phyloP scores from a whole-genome alignment of 1,140 invertebrate genomes.

The Heliothis subflexa region DNA sequence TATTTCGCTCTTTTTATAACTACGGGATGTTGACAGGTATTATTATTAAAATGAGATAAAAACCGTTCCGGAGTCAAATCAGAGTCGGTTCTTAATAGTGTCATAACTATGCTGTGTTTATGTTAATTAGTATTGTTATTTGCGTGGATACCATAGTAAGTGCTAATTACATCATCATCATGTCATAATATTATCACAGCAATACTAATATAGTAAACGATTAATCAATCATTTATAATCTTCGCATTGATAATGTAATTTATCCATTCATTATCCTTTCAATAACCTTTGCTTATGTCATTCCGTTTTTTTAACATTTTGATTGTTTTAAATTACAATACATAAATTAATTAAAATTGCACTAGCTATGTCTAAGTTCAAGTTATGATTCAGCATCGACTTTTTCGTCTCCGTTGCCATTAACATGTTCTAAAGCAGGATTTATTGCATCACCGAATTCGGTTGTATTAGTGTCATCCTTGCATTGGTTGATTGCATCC shows the following conservation, averaged over 20 bases:
- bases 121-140: neutral
- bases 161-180: constrained; percentile 1
- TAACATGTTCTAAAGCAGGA: neutral
- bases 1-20: neutral
- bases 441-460: neutral
- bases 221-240: constrained; percentile 17
- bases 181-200: neutral
- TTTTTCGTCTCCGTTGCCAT: neutral
- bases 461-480: constrained; percentile 13
- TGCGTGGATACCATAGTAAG: constrained; percentile 3
- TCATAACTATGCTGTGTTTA: neutral
- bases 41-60: constrained; percentile 6
- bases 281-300: constrained; percentile 16
- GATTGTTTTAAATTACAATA: too few species aligned
- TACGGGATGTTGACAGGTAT: neutral
- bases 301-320: neutral
- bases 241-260: neutral
- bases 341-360: too few species aligned
- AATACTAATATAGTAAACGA: constrained; percentile 11
- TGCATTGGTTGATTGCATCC: constrained; percentile 42
- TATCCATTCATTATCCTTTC: constrained; percentile 9
- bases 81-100: neutral
- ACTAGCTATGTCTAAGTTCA: too few species aligned
- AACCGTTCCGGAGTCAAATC: neutral
- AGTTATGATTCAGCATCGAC: neutral